A percentile compares a stretch with the other conserved stretches of the same genome.
These are phyloP conservation scores for Cynopterus sphinx DNA, from an alignment of 2,797 vertebrate genomes.

Conservation along the genomic window DNA sequence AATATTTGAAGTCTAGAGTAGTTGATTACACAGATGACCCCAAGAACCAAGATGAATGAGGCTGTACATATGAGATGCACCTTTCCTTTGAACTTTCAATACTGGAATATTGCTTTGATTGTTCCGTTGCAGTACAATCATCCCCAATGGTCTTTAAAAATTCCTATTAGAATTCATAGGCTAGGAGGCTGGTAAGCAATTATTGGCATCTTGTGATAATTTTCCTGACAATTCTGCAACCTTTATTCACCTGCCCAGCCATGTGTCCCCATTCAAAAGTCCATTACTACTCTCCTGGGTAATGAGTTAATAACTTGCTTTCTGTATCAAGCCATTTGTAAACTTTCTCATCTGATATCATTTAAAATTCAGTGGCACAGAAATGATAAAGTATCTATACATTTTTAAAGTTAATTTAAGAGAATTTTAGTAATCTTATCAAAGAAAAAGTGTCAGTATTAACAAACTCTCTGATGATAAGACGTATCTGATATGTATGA, in stretches of 20 bases:
- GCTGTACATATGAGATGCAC: constrained; percentile 32
- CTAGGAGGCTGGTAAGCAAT: constrained; percentile 17
- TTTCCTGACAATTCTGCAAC: neutral
- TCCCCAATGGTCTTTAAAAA: constrained; percentile 46
- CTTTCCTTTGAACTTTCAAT: constrained; percentile 58
- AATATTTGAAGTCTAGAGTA: constrained; percentile 74
- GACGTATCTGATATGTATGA: neutral
- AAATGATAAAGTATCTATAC: neutral
- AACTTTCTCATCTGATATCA: neutral
- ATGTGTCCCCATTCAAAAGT: neutral
- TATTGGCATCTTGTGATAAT: constrained; percentile 36
- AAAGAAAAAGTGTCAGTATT: neutral
- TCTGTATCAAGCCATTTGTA: neutral
- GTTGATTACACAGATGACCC: constrained; percentile 67
- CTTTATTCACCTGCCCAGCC: neutral
- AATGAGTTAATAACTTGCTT: neutral
- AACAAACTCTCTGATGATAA: neutral
- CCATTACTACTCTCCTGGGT: neutral
- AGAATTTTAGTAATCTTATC: neutral
- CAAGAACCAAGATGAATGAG: constrained; percentile 45
- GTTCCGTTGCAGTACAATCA: constrained; percentile 53
- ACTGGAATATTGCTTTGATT: constrained; percentile 70
- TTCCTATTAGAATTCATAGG: constrained; percentile 51
- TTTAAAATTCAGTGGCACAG: neutral
- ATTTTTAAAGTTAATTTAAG: neutral